phyloP scores from a whole-genome alignment of 2,888 invertebrate genomes.

The Synergus itoensis region DNA sequence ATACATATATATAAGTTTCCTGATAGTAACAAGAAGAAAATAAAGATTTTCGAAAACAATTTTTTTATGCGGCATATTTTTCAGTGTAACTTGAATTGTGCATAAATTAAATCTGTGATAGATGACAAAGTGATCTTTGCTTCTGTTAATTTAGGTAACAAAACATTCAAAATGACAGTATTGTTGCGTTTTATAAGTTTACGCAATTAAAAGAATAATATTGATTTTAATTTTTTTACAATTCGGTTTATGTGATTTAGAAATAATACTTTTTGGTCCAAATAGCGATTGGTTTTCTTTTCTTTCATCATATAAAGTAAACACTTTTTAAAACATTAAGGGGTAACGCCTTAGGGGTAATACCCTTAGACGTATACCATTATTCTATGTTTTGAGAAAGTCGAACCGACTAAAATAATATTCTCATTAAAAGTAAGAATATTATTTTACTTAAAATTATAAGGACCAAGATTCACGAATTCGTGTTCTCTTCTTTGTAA shows the following conservation, averaged over 20 bases:
- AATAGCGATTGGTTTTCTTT: neutral
- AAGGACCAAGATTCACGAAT: too few species aligned
- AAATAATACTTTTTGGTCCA: neutral
- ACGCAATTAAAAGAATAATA: neutral
- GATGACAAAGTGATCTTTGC: neutral
- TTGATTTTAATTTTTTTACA: neutral
- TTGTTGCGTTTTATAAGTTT: neutral
- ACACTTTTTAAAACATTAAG: too few species aligned
- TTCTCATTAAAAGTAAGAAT: too few species aligned
- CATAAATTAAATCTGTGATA: neutral
- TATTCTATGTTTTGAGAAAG: too few species aligned
- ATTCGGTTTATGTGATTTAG: neutral
- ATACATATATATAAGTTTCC: neutral
- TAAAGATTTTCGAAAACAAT: conserved; percentile 4
- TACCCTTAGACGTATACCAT: too few species aligned
- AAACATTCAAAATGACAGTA: neutral
- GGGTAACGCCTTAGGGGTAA: too few species aligned
- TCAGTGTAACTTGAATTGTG: neutral
- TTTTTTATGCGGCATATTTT: neutral
- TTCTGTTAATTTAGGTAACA: neutral
- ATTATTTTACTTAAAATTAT: too few species aligned
- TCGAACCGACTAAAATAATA: too few species aligned
- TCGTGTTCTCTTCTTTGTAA: neutral
- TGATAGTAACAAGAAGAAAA: neutral
- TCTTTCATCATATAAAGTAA: too few species aligned